Percentiles rank a stretch among this genome's conserved stretches.
These are phyloP conservation scores for Eupeodes latifasciatus DNA, from an alignment of 2,888 invertebrate genomes.

Conservation along the genomic window DNA sequence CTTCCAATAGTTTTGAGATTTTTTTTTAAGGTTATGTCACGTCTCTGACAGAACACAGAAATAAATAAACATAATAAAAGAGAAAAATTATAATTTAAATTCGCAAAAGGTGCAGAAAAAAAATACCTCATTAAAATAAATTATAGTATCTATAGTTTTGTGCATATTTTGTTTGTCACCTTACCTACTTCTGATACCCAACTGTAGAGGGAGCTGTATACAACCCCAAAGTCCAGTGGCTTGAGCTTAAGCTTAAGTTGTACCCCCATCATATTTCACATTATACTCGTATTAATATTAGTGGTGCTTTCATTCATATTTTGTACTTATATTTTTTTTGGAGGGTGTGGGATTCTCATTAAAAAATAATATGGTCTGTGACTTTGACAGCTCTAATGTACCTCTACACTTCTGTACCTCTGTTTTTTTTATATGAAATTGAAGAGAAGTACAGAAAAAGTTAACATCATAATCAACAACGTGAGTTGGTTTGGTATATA, in stretches of 20 bases:
- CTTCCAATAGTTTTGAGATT: neutral
- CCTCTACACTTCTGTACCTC: neutral
- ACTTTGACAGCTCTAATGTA: constrained; percentile 22
- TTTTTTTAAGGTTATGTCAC: constrained; percentile 30
- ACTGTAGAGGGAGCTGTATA: too few relatives aligned
- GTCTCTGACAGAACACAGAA: neutral
- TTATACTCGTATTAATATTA: too few relatives aligned
- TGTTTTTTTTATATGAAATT: too few relatives aligned
- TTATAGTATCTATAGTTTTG: constrained; percentile 2
- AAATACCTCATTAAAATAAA: constrained; percentile 28
- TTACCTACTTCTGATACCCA: too few relatives aligned
- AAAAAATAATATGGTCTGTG: constrained; percentile 44
- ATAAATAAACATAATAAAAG: neutral
- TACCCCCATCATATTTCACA: neutral
- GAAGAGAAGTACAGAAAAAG: neutral
- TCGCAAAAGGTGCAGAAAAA: neutral
- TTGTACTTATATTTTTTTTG: neutral
- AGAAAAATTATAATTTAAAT: neutral
- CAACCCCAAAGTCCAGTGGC: neutral
- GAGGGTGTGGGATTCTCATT: constrained; percentile 46
- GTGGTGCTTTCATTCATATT: constrained; percentile 2
- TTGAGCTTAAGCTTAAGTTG: neutral
- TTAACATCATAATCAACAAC: constrained; percentile 31
- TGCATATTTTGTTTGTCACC: neutral
- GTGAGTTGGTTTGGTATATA: neutral